Percentiles rank a stretch among this genome's conserved stretches.
Evolutionary conservation across 2,113 vertebrate species (phyloP).

Genomic region (Pelodiscus sinensis): DNA sequence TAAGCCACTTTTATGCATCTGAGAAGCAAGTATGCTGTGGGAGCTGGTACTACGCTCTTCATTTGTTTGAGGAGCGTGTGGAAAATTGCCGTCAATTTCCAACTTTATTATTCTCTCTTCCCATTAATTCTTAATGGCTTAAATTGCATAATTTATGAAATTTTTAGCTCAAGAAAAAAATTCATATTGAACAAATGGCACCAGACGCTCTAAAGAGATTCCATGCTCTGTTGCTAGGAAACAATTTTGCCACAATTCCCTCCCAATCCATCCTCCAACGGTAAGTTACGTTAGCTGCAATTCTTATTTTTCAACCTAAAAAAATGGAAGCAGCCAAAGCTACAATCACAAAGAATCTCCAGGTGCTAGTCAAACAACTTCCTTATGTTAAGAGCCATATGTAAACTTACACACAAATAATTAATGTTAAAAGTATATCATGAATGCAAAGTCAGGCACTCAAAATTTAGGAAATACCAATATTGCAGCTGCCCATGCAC

Average conservation of each 20-base stretch:
- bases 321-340: background rate
- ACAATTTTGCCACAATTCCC: background rate
- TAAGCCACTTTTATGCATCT: fast-evolving
- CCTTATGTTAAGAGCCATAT: background rate
- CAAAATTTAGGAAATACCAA: background rate
- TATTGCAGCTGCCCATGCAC: background rate
- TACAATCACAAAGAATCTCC: background rate
- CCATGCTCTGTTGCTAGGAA: constrained; percentile 8
- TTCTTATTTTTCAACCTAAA: background rate
- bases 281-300: background rate
- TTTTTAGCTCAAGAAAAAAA: fast-evolving
- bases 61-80: background rate
- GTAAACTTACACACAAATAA: background rate
- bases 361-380: background rate
- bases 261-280: background rate
- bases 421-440: background rate
- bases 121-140: background rate
- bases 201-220: background rate
- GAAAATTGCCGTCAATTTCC: background rate
- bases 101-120: background rate
- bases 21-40: background rate
- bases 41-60: background rate
- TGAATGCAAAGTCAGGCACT: background rate
- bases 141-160: background rate
- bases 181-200: background rate